A percentile compares a stretch with the other conserved stretches of the same genome.
Conservation (phyloP, 2,797 vertebrate genomes). For the Pterois miles region DNA sequence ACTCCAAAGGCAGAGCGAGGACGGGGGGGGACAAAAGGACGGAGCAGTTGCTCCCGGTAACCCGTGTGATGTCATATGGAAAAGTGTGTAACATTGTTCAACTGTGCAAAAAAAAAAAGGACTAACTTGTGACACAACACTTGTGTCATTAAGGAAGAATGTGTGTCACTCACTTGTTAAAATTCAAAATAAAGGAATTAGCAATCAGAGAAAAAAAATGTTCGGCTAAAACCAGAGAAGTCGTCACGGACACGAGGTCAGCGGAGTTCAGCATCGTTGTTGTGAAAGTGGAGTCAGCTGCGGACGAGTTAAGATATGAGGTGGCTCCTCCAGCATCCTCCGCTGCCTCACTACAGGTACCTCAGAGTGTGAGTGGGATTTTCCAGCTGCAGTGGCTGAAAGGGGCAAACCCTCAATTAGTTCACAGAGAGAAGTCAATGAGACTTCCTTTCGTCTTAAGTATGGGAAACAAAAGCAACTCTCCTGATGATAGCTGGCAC, state of each 20-base stretch:
- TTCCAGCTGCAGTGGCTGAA: constrained; percentile 40
- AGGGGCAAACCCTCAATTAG: constrained; percentile 52
- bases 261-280: constrained; percentile 34
- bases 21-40: constrained; percentile 48
- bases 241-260: constrained; percentile 36
- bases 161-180: constrained; percentile 74
- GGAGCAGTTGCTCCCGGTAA: constrained; percentile 62
- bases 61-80: constrained; percentile 81
- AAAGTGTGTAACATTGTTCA: constrained; percentile 80
- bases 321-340: constrained; percentile 16
- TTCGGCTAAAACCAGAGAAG: constrained; percentile 34
- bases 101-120: constrained; percentile 62
- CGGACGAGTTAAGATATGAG: not conserved
- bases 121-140: constrained; percentile 72
- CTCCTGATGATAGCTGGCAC: constrained; percentile 34
- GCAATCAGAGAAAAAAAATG: constrained; percentile 54
- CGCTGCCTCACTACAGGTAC: constrained; percentile 31
- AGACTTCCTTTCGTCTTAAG: constrained; percentile 38
- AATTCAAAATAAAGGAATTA: constrained; percentile 68
- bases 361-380: constrained; percentile 37
- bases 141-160: constrained; percentile 72
- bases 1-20: constrained; percentile 53
- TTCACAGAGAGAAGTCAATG: constrained; percentile 41
- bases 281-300: not conserved
- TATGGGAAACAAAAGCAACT: constrained; percentile 60